Evolutionary conservation across 2,888 invertebrate genomes (phyloP).

Genomic region (Watsonalla binaria): DNA sequence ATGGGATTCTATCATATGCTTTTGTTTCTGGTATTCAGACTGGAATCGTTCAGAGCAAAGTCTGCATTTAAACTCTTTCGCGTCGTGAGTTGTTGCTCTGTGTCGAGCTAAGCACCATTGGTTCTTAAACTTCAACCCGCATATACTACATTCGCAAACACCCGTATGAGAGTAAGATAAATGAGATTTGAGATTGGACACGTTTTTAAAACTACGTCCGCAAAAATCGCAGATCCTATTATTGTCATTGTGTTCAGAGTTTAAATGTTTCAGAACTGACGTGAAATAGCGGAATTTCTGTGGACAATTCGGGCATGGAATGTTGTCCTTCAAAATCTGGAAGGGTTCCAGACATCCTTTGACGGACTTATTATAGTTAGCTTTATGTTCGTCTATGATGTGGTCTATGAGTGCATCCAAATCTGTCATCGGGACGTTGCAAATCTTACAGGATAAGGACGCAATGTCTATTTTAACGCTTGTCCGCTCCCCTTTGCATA

Average conservation of each 20-base stretch:
- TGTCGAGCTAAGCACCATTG: conserved; percentile 59
- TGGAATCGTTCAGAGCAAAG: conserved; percentile 68
- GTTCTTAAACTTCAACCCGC: conserved; percentile 57
- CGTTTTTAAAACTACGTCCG: conserved; percentile 55
- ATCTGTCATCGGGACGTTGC: conserved; percentile 35
- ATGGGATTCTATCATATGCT: conserved; percentile 72
- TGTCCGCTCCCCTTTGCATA: conserved; percentile 60
- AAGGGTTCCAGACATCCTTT: conserved; percentile 57
- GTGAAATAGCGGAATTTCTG: conserved; percentile 58
- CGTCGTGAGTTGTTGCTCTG: conserved; percentile 58
- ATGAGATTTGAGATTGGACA: conserved; percentile 56
- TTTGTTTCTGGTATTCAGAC: conserved; percentile 71
- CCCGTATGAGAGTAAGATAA: conserved; percentile 58
- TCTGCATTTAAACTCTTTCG: conserved; percentile 60
- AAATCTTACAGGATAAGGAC: conserved; percentile 50
- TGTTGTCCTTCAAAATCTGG: conserved; percentile 55
- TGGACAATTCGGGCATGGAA: conserved; percentile 56
- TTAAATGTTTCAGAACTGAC: conserved; percentile 56
- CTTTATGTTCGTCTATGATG: conserved; percentile 49
- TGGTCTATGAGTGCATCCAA: conserved; percentile 56
- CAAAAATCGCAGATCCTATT: conserved; percentile 67
- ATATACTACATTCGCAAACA: conserved; percentile 51
- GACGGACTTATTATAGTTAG: conserved; percentile 54
- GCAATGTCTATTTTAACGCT: conserved; percentile 59
- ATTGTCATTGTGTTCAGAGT: conserved; percentile 59